Percentiles rank a stretch among this genome's conserved stretches.
Conservation (phyloP, 2,888 invertebrate species). For the Nemotelus pantherinus region DNA sequence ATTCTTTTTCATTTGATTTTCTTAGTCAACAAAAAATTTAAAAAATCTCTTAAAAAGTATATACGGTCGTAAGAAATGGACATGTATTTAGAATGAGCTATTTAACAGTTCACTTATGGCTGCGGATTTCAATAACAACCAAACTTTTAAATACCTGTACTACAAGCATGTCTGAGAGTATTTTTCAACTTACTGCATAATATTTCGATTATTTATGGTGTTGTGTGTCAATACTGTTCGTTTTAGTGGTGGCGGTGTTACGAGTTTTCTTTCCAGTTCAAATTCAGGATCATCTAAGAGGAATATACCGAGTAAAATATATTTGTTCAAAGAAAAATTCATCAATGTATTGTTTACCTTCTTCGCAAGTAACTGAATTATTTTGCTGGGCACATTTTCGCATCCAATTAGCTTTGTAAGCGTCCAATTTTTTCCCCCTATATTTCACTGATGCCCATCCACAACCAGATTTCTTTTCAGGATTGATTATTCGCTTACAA, state of each 20-base stretch:
- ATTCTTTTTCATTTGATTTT: too few species aligned
- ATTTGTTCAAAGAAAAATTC: too few species aligned
- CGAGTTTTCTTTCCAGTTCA: conserved; percentile 72
- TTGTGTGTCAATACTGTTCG: conserved; percentile 80
- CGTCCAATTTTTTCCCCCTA: conserved; percentile 86
- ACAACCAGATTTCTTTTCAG: conserved; percentile 90
- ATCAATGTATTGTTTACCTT: conserved; percentile 39
- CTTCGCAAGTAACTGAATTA: conserved; percentile 62
- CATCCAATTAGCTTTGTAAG: conserved; percentile 87
- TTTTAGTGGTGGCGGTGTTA: conserved; percentile 69
- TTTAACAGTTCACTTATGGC: too few species aligned
- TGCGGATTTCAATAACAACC: too few species aligned
- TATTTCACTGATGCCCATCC: conserved; percentile 94
- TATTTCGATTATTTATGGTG: conserved; percentile 77
- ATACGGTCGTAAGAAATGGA: too few species aligned
- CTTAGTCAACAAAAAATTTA: too few species aligned
- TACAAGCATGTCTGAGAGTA: too few species aligned
- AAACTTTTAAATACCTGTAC: too few species aligned
- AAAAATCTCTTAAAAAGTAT: too few species aligned
- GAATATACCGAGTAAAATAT: not conserved
- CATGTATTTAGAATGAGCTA: too few species aligned
- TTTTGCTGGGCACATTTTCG: conserved; percentile 73
- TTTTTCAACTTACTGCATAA: conserved; percentile 74
- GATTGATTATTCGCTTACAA: conserved; percentile 90
- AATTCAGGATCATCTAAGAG: conserved; percentile 68